phyloP scores from a whole-genome alignment of 2,113 vertebrate genomes.

The Clinocottus analis region DNA sequence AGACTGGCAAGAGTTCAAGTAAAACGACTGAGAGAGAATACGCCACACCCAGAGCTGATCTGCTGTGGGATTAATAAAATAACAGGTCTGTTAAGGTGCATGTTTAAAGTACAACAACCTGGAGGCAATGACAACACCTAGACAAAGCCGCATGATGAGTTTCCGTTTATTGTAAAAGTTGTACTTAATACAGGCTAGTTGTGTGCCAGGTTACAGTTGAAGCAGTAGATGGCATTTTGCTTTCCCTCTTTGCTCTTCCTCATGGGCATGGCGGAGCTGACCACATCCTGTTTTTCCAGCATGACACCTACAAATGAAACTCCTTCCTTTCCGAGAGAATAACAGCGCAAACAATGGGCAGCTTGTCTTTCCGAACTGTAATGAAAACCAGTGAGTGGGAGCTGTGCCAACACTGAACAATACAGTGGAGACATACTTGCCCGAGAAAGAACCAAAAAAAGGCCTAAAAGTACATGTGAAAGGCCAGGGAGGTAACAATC shows the following conservation, averaged over 20 bases:
- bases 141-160: too few relatives aligned
- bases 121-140: slow-evolving; percentile 13
- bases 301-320: slow-evolving; percentile 46
- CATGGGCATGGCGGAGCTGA: slow-evolving; percentile 26
- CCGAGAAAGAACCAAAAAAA: background rate
- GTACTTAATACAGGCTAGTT: background rate
- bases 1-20: slow-evolving; percentile 13
- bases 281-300: slow-evolving; percentile 72
- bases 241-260: slow-evolving; percentile 24
- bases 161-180: background rate
- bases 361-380: slow-evolving; percentile 53
- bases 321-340: slow-evolving; percentile 18
- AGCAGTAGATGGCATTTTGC: slow-evolving; percentile 41
- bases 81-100: background rate
- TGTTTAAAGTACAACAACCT: slow-evolving; percentile 8
- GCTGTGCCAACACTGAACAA: slow-evolving; percentile 40
- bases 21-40: slow-evolving; percentile 15
- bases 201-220: background rate
- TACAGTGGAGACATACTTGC: background rate
- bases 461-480: background rate
- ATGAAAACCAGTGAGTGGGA: slow-evolving; percentile 39
- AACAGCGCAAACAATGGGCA: slow-evolving; percentile 66
- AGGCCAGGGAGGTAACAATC: background rate
- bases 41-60: slow-evolving; percentile 29
- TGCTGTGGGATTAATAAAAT: slow-evolving; percentile 7